phyloP scores from a whole-genome alignment of 2,888 invertebrate species.

The Eupithecia pulchellata region DNA sequence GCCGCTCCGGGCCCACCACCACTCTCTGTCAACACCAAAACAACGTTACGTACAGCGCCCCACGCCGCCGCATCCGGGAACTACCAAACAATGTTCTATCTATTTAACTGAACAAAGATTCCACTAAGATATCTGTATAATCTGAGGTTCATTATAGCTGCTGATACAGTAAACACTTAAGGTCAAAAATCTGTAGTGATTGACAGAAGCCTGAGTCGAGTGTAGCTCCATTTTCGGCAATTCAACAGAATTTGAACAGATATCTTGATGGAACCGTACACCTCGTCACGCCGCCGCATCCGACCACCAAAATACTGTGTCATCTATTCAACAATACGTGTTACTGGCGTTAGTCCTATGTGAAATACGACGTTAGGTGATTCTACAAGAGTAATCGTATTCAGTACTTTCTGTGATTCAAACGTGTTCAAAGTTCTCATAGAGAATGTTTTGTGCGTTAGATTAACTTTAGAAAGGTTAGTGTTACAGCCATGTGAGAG shows the following conservation, averaged over 20 bases:
- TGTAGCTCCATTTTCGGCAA: neutral
- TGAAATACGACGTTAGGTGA: conserved; percentile 17
- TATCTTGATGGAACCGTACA: conserved; percentile 1
- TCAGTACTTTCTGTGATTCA: conserved; percentile 20
- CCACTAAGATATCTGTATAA: neutral
- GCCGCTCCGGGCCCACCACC: conserved; percentile 29
- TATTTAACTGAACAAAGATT: conserved; percentile 2
- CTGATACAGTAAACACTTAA: neutral
- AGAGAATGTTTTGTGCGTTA: conserved; percentile 20
- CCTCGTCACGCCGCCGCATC: conserved; percentile 15
- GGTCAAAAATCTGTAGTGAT: neutral
- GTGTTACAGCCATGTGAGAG: conserved; percentile 63
- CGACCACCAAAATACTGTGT: conserved; percentile 4
- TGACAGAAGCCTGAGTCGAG: neutral
- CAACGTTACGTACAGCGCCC: conserved; percentile 26
- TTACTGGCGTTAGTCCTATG: conserved; percentile 17
- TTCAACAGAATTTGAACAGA: neutral
- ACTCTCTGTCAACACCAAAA: conserved; percentile 44
- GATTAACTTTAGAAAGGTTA: conserved; percentile 30
- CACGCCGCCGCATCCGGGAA: conserved; percentile 9
- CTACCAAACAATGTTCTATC: conserved; percentile 17
- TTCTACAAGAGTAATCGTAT: conserved; percentile 17
- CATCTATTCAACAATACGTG: conserved; percentile 13
- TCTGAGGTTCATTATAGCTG: neutral
- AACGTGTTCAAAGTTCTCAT: conserved; percentile 22